Conservation (phyloP, 2,888 invertebrate genomes). For the Latrodectus elegans region DNA sequence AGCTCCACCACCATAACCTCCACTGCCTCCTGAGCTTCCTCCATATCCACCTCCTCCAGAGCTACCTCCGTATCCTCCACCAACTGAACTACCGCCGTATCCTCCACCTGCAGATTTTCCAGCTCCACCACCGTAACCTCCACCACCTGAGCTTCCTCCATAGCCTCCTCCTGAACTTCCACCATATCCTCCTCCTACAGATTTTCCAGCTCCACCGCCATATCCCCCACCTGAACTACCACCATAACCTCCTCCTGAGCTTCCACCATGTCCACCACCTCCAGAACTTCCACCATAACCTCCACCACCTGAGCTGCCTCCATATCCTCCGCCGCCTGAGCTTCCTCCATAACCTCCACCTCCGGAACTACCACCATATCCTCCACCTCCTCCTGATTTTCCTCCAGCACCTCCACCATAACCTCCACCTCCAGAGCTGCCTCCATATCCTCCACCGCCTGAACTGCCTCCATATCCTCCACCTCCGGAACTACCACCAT, state of each 20-base stretch:
- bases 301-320: constrained; percentile 30
- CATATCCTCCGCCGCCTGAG: constrained; percentile 61
- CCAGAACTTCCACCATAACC: constrained; percentile 35
- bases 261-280: constrained; percentile 42
- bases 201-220: constrained; percentile 40
- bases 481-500: constrained; percentile 22
- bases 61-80: constrained; percentile 40
- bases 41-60: constrained; percentile 40
- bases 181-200: constrained; percentile 38
- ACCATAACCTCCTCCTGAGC: constrained; percentile 27
- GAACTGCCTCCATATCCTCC: constrained; percentile 16
- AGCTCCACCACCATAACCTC: constrained; percentile 31
- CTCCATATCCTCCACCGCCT: constrained; percentile 12
- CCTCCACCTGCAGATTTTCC: constrained; percentile 48
- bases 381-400: constrained; percentile 75
- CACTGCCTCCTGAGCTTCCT: constrained; percentile 34
- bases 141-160: constrained; percentile 37
- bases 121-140: constrained; percentile 28
- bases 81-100: constrained; percentile 39
- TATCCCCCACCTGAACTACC: constrained; percentile 22
- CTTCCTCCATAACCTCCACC: constrained; percentile 76
- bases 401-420: constrained; percentile 78
- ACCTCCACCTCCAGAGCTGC: constrained; percentile 9
- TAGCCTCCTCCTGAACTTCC: constrained; percentile 35
- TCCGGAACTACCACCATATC: constrained; percentile 85